A percentile compares a stretch with the other conserved stretches of the same genome.
Evolutionary conservation across 2,113 vertebrate genomes (phyloP).

Genomic region (Nycticryphes semicollaris): DNA sequence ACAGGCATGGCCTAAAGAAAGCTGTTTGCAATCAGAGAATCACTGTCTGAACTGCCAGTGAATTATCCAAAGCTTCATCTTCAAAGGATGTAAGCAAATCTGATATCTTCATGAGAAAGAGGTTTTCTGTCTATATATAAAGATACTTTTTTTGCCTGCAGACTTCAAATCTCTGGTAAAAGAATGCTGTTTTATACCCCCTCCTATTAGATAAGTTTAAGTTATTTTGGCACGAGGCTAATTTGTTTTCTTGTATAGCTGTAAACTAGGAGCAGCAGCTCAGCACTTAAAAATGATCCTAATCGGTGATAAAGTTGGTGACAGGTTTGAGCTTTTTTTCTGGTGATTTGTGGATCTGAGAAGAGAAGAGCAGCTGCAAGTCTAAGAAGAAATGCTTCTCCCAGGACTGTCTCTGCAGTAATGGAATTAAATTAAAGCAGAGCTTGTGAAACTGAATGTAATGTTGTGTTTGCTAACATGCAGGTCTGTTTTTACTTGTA

Average conservation of each 20-base stretch:
- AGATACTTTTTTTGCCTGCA: background rate
- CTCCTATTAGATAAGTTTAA: background rate
- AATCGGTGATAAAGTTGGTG: background rate
- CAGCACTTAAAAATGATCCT: background rate
- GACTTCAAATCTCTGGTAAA: slow-evolving; percentile 32
- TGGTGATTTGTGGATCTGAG: background rate
- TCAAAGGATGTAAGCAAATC: slow-evolving; percentile 42
- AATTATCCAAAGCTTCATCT: slow-evolving; percentile 51
- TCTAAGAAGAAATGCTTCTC: background rate
- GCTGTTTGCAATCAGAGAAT: slow-evolving; percentile 23
- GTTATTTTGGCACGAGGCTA: background rate
- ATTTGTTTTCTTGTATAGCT: slow-evolving; percentile 23
- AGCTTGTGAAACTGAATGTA: background rate
- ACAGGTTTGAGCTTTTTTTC: background rate
- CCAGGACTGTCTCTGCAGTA: background rate
- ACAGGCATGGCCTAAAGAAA: slow-evolving; percentile 56
- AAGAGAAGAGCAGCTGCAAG: background rate
- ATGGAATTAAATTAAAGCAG: background rate
- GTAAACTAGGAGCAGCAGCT: background rate
- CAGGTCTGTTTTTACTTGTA: background rate
- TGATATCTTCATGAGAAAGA: slow-evolving; percentile 23
- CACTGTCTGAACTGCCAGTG: slow-evolving; percentile 15
- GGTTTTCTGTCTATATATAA: background rate
- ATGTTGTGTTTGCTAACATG: background rate
- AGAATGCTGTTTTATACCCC: background rate